A percentile compares a stretch with the other conserved stretches of the same genome.
Conservation (phyloP, 1,140 invertebrate species). For the Meteorus sp. region DNA sequence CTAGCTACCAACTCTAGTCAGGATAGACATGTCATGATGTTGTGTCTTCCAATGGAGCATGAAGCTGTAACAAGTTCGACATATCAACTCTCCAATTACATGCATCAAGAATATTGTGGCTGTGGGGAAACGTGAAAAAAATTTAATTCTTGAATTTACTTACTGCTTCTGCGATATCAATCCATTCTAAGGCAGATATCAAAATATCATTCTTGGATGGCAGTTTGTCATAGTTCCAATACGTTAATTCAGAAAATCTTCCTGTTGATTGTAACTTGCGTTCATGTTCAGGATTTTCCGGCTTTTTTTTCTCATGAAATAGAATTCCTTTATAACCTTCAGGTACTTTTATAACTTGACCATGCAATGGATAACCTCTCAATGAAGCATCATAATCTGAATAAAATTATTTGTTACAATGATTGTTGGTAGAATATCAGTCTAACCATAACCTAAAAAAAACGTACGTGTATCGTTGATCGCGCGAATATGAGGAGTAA, state of each 20-base stretch:
- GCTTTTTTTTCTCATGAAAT: constrained; percentile 66
- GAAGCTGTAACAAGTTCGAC: constrained; percentile 35
- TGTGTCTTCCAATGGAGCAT: neutral
- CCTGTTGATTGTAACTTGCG: constrained; percentile 66
- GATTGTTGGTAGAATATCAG: constrained; percentile 16
- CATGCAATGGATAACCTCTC: constrained; percentile 70
- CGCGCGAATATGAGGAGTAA: constrained; percentile 65
- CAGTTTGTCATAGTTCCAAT: constrained; percentile 80
- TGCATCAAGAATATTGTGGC: too few species aligned
- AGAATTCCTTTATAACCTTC: constrained; percentile 69
- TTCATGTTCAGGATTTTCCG: constrained; percentile 62
- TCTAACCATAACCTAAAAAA: constrained; percentile 24
- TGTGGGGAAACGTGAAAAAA: constrained; percentile 9
- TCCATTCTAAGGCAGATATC: constrained; percentile 71
- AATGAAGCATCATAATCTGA: constrained; percentile 63
- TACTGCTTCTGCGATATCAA: constrained; percentile 75
- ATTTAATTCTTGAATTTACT: constrained; percentile 43
- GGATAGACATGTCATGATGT: too few species aligned
- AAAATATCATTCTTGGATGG: constrained; percentile 72
- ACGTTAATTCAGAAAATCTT: constrained; percentile 67
- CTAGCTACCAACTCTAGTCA: too few species aligned
- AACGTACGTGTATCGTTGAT: constrained; percentile 50
- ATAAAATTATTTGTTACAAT: constrained; percentile 19
- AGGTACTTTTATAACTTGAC: constrained; percentile 64
- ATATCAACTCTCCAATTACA: too few species aligned